These are phyloP conservation scores for Portunus trituberculatus DNA, from an alignment of 1,140 invertebrate genomes.

Conservation along the genomic window DNA sequence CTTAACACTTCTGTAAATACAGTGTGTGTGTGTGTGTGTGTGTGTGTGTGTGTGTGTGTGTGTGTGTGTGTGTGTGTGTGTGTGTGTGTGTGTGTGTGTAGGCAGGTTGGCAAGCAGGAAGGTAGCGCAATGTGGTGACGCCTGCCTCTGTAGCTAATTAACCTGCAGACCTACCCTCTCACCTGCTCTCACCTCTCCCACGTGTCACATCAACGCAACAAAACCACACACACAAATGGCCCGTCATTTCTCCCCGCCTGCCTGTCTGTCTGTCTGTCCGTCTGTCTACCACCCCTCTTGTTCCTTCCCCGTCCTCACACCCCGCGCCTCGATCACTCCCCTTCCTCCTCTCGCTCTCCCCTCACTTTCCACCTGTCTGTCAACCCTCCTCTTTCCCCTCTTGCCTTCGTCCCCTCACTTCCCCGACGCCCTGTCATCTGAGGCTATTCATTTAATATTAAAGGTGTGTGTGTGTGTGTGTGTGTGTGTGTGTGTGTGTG, in stretches of 20 bases:
- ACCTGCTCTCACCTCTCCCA: background rate
- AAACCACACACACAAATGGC: background rate
- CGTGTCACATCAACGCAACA: background rate
- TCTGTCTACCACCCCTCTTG: background rate
- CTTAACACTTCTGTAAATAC: background rate
- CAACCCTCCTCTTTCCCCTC: background rate
- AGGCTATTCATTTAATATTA: slow-evolving; percentile 24
- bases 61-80: slow-evolving; percentile 29
- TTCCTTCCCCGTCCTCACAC: background rate
- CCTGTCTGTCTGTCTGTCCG: background rate
- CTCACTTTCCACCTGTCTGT: background rate
- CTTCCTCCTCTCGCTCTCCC: background rate
- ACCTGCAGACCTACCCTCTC: slow-evolving; percentile 4
- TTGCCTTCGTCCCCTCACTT: background rate
- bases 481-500: slow-evolving; percentile 49
- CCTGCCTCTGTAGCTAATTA: background rate
- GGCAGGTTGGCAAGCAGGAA: background rate
- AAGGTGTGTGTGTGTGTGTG: slow-evolving; percentile 37
- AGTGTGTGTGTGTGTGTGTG: background rate
- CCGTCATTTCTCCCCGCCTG: background rate
- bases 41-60: slow-evolving; percentile 9
- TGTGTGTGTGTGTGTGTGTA: slow-evolving; percentile 5
- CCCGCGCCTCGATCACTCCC: background rate
- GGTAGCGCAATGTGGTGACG: background rate
- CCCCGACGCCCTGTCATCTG: background rate